These are phyloP conservation scores for Polietes domitor DNA, from an alignment of 2,888 invertebrate genomes.

Conservation along the genomic window DNA sequence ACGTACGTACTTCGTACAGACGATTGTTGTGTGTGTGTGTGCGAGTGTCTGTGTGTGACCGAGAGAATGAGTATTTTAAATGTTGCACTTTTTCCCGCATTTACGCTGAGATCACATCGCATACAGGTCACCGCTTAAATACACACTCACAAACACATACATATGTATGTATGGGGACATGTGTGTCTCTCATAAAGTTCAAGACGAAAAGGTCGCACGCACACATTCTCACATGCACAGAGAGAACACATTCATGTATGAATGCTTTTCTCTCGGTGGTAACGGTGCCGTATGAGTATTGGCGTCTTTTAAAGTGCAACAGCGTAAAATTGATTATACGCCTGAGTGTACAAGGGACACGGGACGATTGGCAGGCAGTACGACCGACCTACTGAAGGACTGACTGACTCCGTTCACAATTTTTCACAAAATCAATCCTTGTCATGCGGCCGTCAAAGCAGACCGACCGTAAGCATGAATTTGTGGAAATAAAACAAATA, in stretches of 20 bases:
- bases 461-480: neutral
- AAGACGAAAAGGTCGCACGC: neutral
- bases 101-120: conserved; percentile 2
- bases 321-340: conserved; percentile 34
- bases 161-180: neutral
- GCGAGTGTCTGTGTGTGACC: neutral
- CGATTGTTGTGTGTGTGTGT: neutral
- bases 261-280: neutral
- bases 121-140: neutral
- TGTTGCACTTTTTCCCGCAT: conserved; percentile 12
- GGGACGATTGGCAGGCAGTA: neutral
- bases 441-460: neutral
- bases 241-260: conserved; percentile 6
- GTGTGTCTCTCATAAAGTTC: too few relatives aligned
- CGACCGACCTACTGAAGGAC: neutral
- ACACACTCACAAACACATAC: neutral
- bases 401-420: neutral
- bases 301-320: conserved; percentile 12
- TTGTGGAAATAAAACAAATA: neutral
- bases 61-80: neutral
- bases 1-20: neutral
- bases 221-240: neutral
- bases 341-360: conserved; percentile 2
- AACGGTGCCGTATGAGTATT: conserved; percentile 5
- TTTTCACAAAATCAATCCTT: neutral